Evolutionary conservation across 2,113 vertebrate species (phyloP).

Genomic region (Malurus elegans): DNA sequence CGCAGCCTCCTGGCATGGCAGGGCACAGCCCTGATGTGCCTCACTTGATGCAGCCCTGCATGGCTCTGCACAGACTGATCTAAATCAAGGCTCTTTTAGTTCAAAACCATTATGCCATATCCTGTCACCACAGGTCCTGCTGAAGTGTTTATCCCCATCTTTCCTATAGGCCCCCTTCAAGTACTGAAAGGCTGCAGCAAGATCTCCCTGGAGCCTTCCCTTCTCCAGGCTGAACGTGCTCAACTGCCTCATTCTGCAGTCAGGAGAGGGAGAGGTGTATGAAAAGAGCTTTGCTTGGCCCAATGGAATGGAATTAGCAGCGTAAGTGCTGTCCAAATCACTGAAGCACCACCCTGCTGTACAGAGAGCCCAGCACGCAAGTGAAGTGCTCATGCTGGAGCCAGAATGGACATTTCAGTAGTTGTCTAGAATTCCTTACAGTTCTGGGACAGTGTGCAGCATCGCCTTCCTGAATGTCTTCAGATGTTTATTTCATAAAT

Average conservation of each 20-base stretch:
- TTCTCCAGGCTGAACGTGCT: not conserved
- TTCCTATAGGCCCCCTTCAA: not conserved
- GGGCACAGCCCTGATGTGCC: not conserved
- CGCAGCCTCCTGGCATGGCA: no score
- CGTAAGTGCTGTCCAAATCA: rapidly evolving
- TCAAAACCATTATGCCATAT: not conserved
- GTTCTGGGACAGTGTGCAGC: not conserved
- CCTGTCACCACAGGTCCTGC: not conserved
- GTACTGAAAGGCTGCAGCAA: not conserved
- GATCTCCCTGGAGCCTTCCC: not conserved
- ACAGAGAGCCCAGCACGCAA: not conserved
- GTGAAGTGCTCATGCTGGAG: rapidly evolving
- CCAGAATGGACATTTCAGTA: not conserved
- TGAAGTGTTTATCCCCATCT: not conserved
- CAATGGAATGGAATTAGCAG: not conserved
- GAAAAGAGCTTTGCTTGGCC: not conserved
- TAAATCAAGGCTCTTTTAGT: not conserved
- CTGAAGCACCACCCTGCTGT: not conserved
- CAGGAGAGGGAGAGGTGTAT: rapidly evolving
- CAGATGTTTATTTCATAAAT: not conserved
- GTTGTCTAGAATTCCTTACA: not conserved
- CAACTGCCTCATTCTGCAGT: not conserved
- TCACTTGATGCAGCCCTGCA: not conserved
- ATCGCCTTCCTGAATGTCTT: not conserved
- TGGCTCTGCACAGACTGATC: not conserved